Conservation (phyloP, 2,797 vertebrate genomes). For the Tapirus indicus region DNA sequence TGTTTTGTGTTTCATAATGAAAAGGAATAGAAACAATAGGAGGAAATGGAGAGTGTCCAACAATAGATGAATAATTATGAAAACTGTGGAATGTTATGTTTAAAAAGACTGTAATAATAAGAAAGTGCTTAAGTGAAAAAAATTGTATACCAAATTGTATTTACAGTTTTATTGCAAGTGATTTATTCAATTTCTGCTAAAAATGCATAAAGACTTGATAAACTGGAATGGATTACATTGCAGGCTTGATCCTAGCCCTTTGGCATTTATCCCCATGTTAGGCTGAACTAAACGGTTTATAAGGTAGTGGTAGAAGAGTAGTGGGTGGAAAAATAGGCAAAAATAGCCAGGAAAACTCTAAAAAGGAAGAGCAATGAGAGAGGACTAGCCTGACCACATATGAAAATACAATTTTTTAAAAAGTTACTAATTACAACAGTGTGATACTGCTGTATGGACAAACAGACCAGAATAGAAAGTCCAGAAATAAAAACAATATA, state of each 20-base stretch:
- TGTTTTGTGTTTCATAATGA: conserved; percentile 54
- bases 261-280: not conserved
- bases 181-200: conserved; percentile 45
- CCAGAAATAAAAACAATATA: not conserved
- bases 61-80: not conserved
- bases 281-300: conserved; percentile 12
- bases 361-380: conserved; percentile 31
- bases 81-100: conserved; percentile 45
- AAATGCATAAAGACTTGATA: conserved; percentile 44
- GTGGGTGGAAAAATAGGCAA: conserved; percentile 22
- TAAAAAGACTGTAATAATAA: conserved; percentile 20
- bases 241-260: not conserved
- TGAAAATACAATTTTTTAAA: not conserved
- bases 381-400: not conserved
- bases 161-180: not conserved
- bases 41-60: conserved; percentile 27
- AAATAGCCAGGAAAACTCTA: not conserved
- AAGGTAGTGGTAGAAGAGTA: conserved; percentile 3
- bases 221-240: conserved; percentile 30
- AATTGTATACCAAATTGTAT: not conserved
- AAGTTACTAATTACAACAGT: conserved; percentile 31
- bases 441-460: not conserved
- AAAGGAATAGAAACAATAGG: conserved; percentile 47
- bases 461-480: not conserved
- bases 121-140: conserved; percentile 50